Evolutionary conservation across 2,797 vertebrate species (phyloP), one percentile per base, ranked within the genome.

Genomic region (Pogoniulus pusillus): DNA sequence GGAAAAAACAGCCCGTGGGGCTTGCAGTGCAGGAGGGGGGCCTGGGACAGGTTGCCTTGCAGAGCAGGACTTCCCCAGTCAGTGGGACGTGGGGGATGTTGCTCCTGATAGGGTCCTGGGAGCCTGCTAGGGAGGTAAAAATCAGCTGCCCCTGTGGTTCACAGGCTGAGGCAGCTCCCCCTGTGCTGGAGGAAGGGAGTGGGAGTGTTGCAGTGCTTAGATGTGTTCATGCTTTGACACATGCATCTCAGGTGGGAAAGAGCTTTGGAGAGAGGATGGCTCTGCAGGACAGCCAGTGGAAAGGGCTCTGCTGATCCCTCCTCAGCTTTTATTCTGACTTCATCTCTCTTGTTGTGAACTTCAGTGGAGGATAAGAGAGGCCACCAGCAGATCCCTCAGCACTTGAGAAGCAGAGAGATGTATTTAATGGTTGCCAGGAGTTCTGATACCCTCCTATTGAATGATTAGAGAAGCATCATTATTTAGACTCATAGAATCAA

Each of bases 391-490:
- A 16, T 30, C 73, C 58, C 51, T 16, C 43, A 87, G 85, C 85
- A 58, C 85, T 78, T 72, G 16, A 68, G 65, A 62, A 62, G 43
- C 70, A 54, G 26, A 55, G 75, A 90, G 55, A 22, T 32, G 54
- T 63, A 53, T 85, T 89, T 87, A 63, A 66, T 35, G 73, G 19
- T 80, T 91, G 59, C 82, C 60, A 78, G 87, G 63, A 71, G 66
- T 75, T 70, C 83, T 85, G 85, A 47, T 91, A 63, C 79, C 82
- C 82, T 92, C 64, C 82, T 91, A 87, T 87, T 92, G 90, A 85
- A 87, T 94, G n/a, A 89, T 91, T 89, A 89, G 79, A 82, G 89
- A 73, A 89, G 68, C 29, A n/a, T 82, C 72, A 94, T 93, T 94
- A 90, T 94, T n/a, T n/a, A n/a, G n/a, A n/a, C n/a, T n/a, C n/a